Evolutionary conservation across 2,113 vertebrate genomes (phyloP).

Genomic region (Leuciscus idus): DNA sequence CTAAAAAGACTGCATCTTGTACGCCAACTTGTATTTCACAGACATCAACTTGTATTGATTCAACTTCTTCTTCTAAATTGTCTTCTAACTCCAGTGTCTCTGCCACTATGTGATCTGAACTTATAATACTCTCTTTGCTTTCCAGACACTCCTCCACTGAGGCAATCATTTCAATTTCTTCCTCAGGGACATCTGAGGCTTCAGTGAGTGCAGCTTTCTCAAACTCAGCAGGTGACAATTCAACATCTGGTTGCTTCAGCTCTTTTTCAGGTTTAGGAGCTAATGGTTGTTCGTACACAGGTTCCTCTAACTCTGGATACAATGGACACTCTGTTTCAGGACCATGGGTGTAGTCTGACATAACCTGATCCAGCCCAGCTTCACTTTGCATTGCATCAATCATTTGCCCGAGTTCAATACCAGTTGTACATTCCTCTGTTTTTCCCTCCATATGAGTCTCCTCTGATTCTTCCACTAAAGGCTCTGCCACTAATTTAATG

Average conservation of each 20-base stretch:
- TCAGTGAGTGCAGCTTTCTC: conserved; percentile 37
- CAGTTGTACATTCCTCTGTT: conserved; percentile 44
- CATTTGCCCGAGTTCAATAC: conserved; percentile 48
- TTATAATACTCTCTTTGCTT: conserved; percentile 48
- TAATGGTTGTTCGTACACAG: conserved; percentile 19
- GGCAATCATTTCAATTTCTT: conserved; percentile 47
- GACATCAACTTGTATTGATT: conserved; percentile 49
- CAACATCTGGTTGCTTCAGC: not conserved
- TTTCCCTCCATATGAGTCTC: conserved; percentile 30
- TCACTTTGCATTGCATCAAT: conserved; percentile 33
- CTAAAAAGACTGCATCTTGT: conserved; percentile 35
- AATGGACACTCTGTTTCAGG: conserved; percentile 36
- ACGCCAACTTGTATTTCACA: conserved; percentile 56
- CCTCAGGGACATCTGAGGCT: conserved; percentile 57
- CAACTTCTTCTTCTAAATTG: conserved; percentile 27
- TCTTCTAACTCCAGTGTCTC: conserved; percentile 53
- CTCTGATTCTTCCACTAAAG: conserved; percentile 15
- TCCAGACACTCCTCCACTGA: conserved; percentile 61
- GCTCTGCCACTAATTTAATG: conserved; percentile 37
- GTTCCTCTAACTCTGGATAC: conserved; percentile 50
- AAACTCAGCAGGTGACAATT: conserved; percentile 3
- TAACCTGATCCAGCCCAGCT: conserved; percentile 33
- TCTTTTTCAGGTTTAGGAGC: conserved; percentile 52
- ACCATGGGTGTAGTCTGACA: conserved; percentile 37
- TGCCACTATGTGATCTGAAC: conserved; percentile 44